Evolutionary conservation across 2,888 invertebrate genomes (phyloP), one percentile per base, ranked within the genome.

Genomic region (Seira sanloemensis): DNA sequence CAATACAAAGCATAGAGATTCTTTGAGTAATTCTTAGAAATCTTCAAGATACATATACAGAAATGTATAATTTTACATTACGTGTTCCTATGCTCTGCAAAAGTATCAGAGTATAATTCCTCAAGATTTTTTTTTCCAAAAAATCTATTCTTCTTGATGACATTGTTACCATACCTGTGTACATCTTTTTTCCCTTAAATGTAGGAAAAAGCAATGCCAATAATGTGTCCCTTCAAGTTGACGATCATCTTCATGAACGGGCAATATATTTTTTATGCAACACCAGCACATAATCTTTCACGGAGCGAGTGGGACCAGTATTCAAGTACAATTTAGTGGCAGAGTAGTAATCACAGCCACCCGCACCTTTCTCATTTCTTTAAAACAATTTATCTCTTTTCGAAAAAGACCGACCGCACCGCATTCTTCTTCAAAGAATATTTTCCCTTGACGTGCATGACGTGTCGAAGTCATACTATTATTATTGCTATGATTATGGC

Each of bases 391-490:
- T 37, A 37, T 37, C 12, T 37, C 37, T 76, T 81, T 66, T 26
- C 46, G 26, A 66, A 76, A 54, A 79, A 23, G 75, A 75, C 81
- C 65, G 69, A 81, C 81, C 81, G 81, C 76, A 81, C 81, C 81
- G 71, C 81, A 81, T 81, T 81, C 81, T 69, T 80, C 68, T 58
- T 58, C 18, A 18, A 9, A 58, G 58, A 58, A 58, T 58, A 58
- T 58, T 58, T 58, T 58, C 18, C 2, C n/a, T 18, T 58, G 58
- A 58, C 58, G 58, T 58, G 58, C 58, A 58, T 58, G 58, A 58
- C 58, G 58, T 58, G 58, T 58, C 58, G 58, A 58, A 58, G 18
- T 58, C 58, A 58, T 58, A 58, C 58, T 58, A 58, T 58, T n/a
- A 58, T 58, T 58, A 58, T 58, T 58, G 58, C 58, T 37, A 7